Base-by-base conservation (phyloP, 2,888 invertebrate genomes). In the Cerceris ruficornis region DNA sequence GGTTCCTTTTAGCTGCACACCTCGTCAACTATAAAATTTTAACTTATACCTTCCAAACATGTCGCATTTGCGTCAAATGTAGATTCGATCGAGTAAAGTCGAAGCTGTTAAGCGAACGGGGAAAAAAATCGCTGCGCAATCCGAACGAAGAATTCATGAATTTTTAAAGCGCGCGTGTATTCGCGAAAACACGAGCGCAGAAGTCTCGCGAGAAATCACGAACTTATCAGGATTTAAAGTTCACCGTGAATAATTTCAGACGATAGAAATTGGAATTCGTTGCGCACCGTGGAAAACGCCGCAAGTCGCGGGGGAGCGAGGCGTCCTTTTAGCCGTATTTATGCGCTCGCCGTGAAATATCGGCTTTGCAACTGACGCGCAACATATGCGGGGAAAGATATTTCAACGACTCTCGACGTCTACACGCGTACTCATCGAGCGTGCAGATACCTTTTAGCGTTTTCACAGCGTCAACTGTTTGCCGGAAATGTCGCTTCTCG, bases 331-430 rank as follows among this genome's bases (percentile, higher is more conserved):
- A 81, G 72, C 71, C 79, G 67, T 81, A 76, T 81, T 81, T 83
- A 83, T 74, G 81, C 70, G 61, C 61, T 76, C 61, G 64, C 75
- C 57, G 65, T 84, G 76, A 83, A 81, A 83, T 84, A 83, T 84
- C 77, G 84, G 80, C 69, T 82, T 84, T 84, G 77, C 69, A 77
- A 75, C 74, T 82, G 84, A 77, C 84, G 69, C 69, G 69, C 69
- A 57, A 59, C 76, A 46, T 79, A 77, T 79, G 61, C 79, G 58
- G 71, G 62, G 49, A 68, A 77, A 77, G 75, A 62, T 82, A 82
- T 80, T 84, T 80, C 82, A 70, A 66, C 76, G 62, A 71, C 67
- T 70, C 75, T 68, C 66, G 50, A 62, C 61, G 62, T 75, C 57
- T 76, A 52, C 69, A 28, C 68, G 69, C 42, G 46, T 65, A 59